These are phyloP conservation scores for Diarsia rubi DNA, from an alignment of 2,888 invertebrate genomes.

Conservation along the genomic window DNA sequence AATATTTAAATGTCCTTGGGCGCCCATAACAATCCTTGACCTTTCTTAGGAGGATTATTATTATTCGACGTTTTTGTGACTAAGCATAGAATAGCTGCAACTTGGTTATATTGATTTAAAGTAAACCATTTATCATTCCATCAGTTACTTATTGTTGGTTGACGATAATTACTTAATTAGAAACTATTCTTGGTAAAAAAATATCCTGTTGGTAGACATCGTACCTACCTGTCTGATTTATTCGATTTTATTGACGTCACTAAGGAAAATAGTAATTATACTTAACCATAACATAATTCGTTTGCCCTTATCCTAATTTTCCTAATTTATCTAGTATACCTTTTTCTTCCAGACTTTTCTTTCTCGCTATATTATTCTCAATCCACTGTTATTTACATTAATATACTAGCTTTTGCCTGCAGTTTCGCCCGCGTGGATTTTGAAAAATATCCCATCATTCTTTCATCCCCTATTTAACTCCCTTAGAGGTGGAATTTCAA, in stretches of 20 bases:
- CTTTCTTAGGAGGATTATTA: neutral
- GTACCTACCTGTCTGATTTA: slow-evolving; percentile 8
- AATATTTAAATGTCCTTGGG: neutral
- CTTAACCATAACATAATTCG: neutral
- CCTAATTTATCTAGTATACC: neutral
- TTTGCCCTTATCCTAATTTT: neutral
- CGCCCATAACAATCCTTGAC: neutral
- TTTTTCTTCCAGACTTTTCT: neutral
- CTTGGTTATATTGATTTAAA: slow-evolving; percentile 9
- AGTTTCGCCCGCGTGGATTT: too few relatives aligned
- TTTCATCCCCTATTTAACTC: too few relatives aligned
- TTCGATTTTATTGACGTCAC: neutral
- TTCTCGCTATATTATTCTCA: too few relatives aligned
- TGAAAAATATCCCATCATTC: too few relatives aligned
- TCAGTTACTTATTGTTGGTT: neutral
- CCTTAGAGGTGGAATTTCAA: too few relatives aligned
- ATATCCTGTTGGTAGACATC: slow-evolving; percentile 27
- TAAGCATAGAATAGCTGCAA: neutral
- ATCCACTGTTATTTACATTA: too few relatives aligned
- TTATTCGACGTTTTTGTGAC: slow-evolving; percentile 3
- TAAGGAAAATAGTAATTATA: neutral
- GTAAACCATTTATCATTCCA: slow-evolving; percentile 11
- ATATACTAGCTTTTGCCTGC: too few relatives aligned
- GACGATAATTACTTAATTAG: slow-evolving; percentile 32
- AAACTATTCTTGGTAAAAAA: neutral